Conservation (phyloP, 2,888 invertebrate genomes). For the Cephus pygmeus region DNA sequence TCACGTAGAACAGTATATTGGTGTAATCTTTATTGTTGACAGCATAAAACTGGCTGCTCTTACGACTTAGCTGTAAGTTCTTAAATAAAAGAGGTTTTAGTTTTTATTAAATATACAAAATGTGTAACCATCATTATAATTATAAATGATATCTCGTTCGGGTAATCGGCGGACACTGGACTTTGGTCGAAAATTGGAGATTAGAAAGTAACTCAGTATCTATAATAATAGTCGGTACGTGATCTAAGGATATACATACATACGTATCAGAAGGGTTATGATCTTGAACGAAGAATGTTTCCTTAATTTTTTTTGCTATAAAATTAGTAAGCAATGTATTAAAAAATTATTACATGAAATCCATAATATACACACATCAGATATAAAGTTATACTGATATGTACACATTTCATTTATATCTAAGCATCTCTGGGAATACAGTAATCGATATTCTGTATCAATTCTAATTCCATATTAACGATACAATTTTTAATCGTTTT, state of each 20-base stretch:
- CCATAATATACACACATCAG: background rate
- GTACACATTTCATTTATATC: no score
- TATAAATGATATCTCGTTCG: background rate
- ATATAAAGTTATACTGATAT: background rate
- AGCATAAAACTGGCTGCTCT: background rate
- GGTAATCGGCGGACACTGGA: background rate
- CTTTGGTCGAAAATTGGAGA: constrained; percentile 1
- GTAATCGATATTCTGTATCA: no score
- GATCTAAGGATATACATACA: background rate
- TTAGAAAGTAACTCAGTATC: background rate
- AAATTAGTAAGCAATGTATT: background rate
- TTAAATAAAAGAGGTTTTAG: background rate
- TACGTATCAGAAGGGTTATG: background rate
- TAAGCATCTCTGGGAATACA: no score
- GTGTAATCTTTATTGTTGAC: background rate
- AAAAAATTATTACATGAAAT: background rate
- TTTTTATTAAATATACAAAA: no score
- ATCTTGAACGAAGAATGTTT: background rate
- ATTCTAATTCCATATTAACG: no score
- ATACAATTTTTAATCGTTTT: no score
- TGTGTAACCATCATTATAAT: background rate
- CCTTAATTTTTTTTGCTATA: background rate
- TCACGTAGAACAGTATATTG: background rate
- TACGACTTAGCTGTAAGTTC: background rate
- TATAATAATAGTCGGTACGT: background rate